Evolutionary conservation across 1,140 invertebrate species (phyloP), one percentile per base, ranked within the genome.

Genomic region (Dinothrombium tinctorium): DNA sequence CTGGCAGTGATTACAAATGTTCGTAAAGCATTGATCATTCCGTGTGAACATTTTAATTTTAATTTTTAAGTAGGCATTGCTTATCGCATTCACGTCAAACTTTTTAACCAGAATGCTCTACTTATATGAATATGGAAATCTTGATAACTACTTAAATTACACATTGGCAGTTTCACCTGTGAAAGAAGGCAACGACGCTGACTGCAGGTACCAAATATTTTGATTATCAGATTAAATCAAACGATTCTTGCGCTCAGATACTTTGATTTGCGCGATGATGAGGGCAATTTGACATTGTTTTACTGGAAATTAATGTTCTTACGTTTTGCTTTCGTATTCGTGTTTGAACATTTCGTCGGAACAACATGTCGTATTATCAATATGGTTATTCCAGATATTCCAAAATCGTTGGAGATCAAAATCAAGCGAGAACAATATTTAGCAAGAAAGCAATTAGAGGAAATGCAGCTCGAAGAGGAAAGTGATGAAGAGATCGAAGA

Each of bases 31-130:
- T 20, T n/a, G n/a, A n/a, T n/a, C n/a, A n/a, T n/a, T n/a, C n/a
- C n/a, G n/a, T n/a, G n/a, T n/a, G n/a, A n/a, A n/a, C n/a, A n/a
- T n/a, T n/a, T n/a, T n/a, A n/a, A n/a, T n/a, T n/a, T n/a, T n/a
- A n/a, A n/a, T n/a, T n/a, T n/a, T 37, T n/a, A 50, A 45, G 0
- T 53, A 76, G 73, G 76, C 72, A 14, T 75, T 76, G 53, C 62
- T 79, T 19, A 82, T 83, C 35, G 79, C 79, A 33, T 82, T 83
- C 57, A 82, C 79, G 14, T 78, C 76, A 0, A 74, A 81, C 54
- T 76, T 81, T 50, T 66, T 83, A 45, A 75, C 77, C 0, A 66
- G 69, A 53, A 49, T 79, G 15, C 60, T 82, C 9, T 83, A 83
- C 53, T 59, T 64, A 46, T 65, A 72, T 51, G 59, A 66, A 54